Percentiles rank a stretch among this genome's conserved stretches.
These are phyloP conservation scores for Heliangelus exortis DNA, from an alignment of 2,797 vertebrate genomes.

Conservation along the genomic window DNA sequence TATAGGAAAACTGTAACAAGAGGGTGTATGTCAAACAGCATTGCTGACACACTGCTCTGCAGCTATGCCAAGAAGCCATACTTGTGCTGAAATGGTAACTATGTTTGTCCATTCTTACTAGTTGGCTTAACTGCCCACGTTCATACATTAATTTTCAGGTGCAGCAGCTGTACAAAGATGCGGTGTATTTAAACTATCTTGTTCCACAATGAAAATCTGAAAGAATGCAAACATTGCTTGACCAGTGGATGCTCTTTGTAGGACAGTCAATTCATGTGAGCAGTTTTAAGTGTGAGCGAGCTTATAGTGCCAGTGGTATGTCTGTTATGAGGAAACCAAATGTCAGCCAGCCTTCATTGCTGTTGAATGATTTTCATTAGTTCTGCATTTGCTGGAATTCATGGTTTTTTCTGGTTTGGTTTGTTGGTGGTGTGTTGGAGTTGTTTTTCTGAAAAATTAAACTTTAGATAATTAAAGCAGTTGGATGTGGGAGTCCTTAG, in stretches of 20 bases:
- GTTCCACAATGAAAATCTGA: neutral
- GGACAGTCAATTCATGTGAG: neutral
- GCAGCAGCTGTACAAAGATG: neutral
- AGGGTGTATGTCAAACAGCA: neutral
- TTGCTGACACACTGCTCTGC: neutral
- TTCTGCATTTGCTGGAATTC: neutral
- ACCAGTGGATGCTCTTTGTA: neutral
- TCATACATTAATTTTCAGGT: neutral
- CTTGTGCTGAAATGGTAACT: neutral
- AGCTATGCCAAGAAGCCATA: neutral
- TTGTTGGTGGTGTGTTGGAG: neutral
- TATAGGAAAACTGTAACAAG: neutral
- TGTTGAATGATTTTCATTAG: neutral
- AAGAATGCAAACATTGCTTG: neutral
- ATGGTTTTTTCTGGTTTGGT: neutral
- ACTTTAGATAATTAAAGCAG: neutral
- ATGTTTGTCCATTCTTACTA: neutral
- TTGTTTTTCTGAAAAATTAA: neutral
- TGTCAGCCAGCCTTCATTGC: neutral
- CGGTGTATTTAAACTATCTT: neutral
- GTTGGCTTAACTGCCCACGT: neutral
- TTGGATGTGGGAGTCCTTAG: neutral
- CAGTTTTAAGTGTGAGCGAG: neutral
- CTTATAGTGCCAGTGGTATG: neutral
- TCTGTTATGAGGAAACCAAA: neutral